A percentile compares a stretch with the other conserved stretches of the same genome.
Evolutionary conservation across 2,888 invertebrate species (phyloP).

Genomic region (Molanna angustata): DNA sequence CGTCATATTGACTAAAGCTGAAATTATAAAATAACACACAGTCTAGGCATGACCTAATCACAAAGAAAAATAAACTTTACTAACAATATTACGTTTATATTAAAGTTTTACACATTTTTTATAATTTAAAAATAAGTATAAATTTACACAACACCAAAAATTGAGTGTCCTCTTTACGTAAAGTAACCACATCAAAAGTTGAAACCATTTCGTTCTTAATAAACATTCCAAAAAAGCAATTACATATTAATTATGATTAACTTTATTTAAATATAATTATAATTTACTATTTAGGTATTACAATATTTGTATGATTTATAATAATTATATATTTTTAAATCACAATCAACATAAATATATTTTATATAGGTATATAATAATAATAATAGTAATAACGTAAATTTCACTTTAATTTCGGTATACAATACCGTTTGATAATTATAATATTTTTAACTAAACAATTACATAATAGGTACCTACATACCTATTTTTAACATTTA

Average conservation of each 20-base stretch:
- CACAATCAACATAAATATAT: background rate
- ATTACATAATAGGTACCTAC: too few species aligned
- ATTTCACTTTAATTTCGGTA: too few species aligned
- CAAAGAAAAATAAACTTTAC: conserved; percentile 11
- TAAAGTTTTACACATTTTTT: conserved; percentile 4
- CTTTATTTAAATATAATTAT: background rate
- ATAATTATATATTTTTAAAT: background rate
- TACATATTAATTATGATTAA: conserved; percentile 23
- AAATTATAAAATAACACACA: too few species aligned
- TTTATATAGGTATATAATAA: too few species aligned
- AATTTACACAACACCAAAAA: conserved; percentile 30
- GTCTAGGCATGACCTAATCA: conserved; percentile 22
- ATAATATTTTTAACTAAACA: too few species aligned
- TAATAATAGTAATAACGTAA: too few species aligned
- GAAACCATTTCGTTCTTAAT: too few species aligned
- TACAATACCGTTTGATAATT: too few species aligned
- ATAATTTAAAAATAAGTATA: conserved; percentile 14
- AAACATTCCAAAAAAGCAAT: conserved; percentile 13
- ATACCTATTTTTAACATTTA: too few species aligned
- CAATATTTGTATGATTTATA: background rate
- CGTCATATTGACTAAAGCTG: too few species aligned
- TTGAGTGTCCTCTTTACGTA: conserved; percentile 21
- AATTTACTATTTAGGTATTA: background rate
- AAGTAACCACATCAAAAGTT: conserved; percentile 30
- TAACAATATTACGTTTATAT: background rate